These are phyloP conservation scores for Hoplostethus atlanticus DNA, from an alignment of 2,797 vertebrate genomes.

Conservation along the genomic window DNA sequence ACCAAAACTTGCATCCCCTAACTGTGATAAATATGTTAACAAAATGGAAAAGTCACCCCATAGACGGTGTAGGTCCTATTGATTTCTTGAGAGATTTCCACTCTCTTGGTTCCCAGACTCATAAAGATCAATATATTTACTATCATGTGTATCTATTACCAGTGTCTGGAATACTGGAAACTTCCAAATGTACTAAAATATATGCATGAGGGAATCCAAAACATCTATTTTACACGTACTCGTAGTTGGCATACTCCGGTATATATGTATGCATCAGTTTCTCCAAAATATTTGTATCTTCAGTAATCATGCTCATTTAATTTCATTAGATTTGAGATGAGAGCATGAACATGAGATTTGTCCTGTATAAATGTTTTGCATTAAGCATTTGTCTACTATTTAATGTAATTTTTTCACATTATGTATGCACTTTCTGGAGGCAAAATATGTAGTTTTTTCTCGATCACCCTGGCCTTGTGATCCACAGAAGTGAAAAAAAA, in stretches of 20 bases:
- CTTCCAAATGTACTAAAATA: slow-evolving; percentile 29
- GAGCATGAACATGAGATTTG: too few relatives aligned
- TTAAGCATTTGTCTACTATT: too few relatives aligned
- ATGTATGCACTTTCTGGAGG: too few relatives aligned
- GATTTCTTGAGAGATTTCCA: slow-evolving; percentile 61
- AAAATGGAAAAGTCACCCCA: slow-evolving; percentile 41
- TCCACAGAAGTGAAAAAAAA: background rate
- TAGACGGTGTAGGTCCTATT: slow-evolving; percentile 25
- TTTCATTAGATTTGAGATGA: too few relatives aligned
- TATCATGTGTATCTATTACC: slow-evolving; percentile 38
- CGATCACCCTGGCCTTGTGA: background rate
- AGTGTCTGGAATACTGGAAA: slow-evolving; percentile 24
- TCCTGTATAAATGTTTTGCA: too few relatives aligned
- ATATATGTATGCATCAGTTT: too few relatives aligned
- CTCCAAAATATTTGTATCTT: too few relatives aligned
- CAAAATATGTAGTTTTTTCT: too few relatives aligned
- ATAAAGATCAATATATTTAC: slow-evolving; percentile 55
- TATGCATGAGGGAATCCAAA: slow-evolving; percentile 23
- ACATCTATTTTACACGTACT: background rate
- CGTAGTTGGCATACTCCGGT: too few relatives aligned
- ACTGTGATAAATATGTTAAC: slow-evolving; percentile 34
- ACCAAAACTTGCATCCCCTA: slow-evolving; percentile 24
- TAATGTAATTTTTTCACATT: too few relatives aligned
- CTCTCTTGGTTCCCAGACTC: slow-evolving; percentile 33
- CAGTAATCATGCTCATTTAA: too few relatives aligned